Conservation (phyloP, 2,797 vertebrate species). For the Neomorphus geoffroyi region DNA sequence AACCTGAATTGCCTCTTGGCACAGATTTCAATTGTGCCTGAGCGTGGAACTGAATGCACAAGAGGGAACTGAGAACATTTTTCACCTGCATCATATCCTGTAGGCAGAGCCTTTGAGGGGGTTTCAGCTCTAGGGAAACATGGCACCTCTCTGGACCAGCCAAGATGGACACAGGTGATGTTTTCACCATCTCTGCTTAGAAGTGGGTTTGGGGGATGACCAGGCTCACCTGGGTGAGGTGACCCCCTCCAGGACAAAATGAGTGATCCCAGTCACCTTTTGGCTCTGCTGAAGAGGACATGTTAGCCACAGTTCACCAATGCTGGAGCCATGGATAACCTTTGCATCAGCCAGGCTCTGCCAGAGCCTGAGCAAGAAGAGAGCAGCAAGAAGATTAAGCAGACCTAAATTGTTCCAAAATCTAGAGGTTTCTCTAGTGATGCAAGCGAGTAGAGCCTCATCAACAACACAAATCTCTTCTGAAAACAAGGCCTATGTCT, state of each 20-base stretch:
- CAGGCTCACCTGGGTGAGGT: background rate
- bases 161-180: background rate
- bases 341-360: background rate
- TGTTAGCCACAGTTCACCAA: accelerated
- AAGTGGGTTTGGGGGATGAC: background rate
- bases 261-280: background rate
- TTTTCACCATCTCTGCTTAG: background rate
- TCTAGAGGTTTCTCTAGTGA: background rate
- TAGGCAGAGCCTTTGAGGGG: background rate
- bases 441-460: background rate
- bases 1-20: constrained; percentile 64
- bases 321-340: background rate
- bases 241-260: background rate
- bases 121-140: background rate
- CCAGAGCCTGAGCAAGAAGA: background rate
- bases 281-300: background rate
- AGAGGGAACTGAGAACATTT: background rate
- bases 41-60: constrained; percentile 29
- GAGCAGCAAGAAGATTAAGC: background rate
- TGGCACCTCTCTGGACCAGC: background rate
- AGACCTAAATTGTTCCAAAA: background rate
- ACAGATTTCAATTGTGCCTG: constrained; percentile 30
- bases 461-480: background rate
- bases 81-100: background rate
- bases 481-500: background rate